phyloP scores from a whole-genome alignment of 2,888 invertebrate genomes.

The Drosophila falleni region DNA sequence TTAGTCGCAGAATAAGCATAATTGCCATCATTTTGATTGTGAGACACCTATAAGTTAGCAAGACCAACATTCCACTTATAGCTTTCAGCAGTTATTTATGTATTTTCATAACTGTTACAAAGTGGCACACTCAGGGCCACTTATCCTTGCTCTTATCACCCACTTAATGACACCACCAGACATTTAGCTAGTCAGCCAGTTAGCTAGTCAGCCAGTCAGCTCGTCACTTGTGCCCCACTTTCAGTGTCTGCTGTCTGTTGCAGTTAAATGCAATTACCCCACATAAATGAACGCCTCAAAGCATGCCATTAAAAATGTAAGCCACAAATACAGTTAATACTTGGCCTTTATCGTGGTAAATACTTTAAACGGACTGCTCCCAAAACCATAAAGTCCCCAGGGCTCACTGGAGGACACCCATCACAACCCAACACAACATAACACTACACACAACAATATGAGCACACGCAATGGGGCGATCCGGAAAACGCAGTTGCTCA shows the following conservation, averaged over 20 bases:
- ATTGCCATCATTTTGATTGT: conserved; percentile 20
- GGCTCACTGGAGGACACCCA: conserved; percentile 12
- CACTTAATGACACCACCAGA: conserved; percentile 33
- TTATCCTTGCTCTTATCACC: conserved; percentile 38
- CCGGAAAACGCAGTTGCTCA: conserved; percentile 16
- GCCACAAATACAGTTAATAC: conserved; percentile 60
- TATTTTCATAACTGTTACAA: conserved; percentile 31
- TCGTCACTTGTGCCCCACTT: conserved; percentile 58
- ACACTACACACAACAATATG: background rate
- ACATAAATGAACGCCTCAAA: conserved; percentile 44
- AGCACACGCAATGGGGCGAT: conserved; percentile 49
- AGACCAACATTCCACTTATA: background rate
- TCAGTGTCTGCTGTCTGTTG: conserved; percentile 18
- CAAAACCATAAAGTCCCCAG: conserved; percentile 27
- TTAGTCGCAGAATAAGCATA: background rate
- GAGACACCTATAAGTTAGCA: background rate
- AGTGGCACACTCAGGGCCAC: conserved; percentile 24
- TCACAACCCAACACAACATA: background rate
- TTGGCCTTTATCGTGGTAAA: conserved; percentile 17
- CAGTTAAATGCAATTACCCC: conserved; percentile 70
- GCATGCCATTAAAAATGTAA: conserved; percentile 57
- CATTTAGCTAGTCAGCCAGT: conserved; percentile 4
- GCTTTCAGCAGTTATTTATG: conserved; percentile 14
- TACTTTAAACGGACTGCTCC: conserved; percentile 26
- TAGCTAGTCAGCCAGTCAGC: conserved; percentile 9